Evolutionary conservation across 2,888 invertebrate species (phyloP).

Genomic region (Willowsia nigromaculata): DNA sequence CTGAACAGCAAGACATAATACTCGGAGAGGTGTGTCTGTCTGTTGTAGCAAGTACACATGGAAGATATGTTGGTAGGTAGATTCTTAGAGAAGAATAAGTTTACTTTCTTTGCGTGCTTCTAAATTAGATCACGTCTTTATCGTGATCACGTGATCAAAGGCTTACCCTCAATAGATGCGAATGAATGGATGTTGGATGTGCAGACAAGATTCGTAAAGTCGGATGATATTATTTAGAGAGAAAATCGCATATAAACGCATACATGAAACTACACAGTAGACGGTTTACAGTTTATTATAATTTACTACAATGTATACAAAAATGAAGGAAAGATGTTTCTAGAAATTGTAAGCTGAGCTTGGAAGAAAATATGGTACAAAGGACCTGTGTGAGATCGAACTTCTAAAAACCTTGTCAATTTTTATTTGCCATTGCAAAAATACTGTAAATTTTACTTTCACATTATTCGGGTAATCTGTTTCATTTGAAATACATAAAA

Average conservation of each 20-base stretch:
- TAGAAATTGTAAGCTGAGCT: background rate
- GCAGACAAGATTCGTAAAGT: background rate
- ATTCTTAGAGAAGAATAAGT: background rate
- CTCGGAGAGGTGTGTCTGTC: background rate
- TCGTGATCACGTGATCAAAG: slow-evolving; percentile 53
- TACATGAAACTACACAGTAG: background rate
- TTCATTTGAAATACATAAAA: background rate
- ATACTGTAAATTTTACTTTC: slow-evolving; percentile 1
- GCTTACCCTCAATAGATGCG: slow-evolving; percentile 25
- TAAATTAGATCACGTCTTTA: slow-evolving; percentile 70
- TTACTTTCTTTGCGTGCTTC: slow-evolving; percentile 51
- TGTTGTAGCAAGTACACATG: background rate
- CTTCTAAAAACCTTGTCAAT: background rate
- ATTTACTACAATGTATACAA: background rate
- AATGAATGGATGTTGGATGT: background rate
- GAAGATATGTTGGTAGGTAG: background rate
- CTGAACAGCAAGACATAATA: slow-evolving; percentile 56
- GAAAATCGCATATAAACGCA: background rate
- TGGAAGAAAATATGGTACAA: too few relatives aligned
- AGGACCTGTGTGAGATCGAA: too few relatives aligned
- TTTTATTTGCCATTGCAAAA: background rate
- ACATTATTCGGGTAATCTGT: background rate
- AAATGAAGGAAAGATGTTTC: background rate
- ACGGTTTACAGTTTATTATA: background rate
- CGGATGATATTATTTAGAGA: background rate